Percentiles rank a stretch among this genome's conserved stretches.
Evolutionary conservation across 2,888 invertebrate species (phyloP).

Genomic region (Pollenia griseotomentosa): DNA sequence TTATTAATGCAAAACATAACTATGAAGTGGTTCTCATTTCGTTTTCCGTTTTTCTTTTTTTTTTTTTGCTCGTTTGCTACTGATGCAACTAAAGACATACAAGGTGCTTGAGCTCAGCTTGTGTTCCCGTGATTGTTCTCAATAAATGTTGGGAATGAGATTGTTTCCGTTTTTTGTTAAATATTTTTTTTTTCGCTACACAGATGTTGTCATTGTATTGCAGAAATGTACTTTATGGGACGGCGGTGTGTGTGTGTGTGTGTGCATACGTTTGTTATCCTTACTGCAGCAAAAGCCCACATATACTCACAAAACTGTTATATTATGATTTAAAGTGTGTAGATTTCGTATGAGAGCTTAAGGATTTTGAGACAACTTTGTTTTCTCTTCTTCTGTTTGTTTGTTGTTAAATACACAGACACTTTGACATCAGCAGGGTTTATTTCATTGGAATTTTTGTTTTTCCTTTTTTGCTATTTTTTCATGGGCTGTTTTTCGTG

Average conservation of each 20-base stretch:
- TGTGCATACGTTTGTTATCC: neutral
- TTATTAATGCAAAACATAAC: constrained; percentile 67
- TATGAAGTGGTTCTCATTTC: constrained; percentile 56
- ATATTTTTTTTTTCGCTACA: neutral
- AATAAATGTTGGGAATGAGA: constrained; percentile 61
- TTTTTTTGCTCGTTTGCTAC: neutral
- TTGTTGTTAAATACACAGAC: constrained; percentile 41
- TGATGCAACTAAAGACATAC: constrained; percentile 29
- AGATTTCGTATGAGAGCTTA: constrained; percentile 28
- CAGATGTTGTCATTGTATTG: constrained; percentile 43
- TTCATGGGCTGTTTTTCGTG: constrained; percentile 5
- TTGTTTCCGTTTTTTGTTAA: constrained; percentile 47
- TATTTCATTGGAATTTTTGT: constrained; percentile 6
- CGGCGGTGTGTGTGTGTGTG: neutral
- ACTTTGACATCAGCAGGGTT: constrained; percentile 20
- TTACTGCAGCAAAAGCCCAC: constrained; percentile 55
- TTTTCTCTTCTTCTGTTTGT: constrained; percentile 18
- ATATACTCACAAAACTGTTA: constrained; percentile 20
- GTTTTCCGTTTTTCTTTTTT: constrained; percentile 1
- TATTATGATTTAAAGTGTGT: constrained; percentile 34
- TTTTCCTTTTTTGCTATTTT: neutral
- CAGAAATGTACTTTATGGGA: neutral
- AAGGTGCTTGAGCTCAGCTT: constrained; percentile 47
- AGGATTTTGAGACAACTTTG: constrained; percentile 33
- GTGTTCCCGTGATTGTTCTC: constrained; percentile 50